phyloP scores from a whole-genome alignment of 2,113 vertebrate species.

The Corythornis cristatus region DNA sequence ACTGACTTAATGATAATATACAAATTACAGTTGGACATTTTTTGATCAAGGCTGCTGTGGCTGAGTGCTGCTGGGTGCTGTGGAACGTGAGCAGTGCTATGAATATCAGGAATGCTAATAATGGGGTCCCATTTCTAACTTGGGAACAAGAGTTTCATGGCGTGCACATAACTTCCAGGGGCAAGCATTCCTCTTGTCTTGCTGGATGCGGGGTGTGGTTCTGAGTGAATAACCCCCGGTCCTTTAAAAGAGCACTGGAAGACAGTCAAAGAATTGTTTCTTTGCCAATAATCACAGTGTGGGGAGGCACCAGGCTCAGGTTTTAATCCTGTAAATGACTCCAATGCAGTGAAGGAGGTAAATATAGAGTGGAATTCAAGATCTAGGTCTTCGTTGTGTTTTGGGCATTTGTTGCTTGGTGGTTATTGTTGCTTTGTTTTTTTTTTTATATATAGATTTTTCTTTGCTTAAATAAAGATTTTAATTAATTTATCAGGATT shows the following conservation, averaged over 20 bases:
- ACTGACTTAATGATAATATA: background rate
- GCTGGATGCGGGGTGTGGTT: conserved; percentile 11
- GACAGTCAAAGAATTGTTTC: conserved; percentile 49
- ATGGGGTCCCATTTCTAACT: conserved; percentile 61
- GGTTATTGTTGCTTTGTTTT: background rate
- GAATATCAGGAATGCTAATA: conserved; percentile 67
- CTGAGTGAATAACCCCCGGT: background rate
- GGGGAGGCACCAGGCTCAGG: conserved; percentile 17
- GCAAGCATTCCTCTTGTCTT: conserved; percentile 56
- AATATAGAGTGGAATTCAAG: conserved; percentile 40
- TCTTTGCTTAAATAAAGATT: background rate
- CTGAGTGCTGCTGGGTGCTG: background rate
- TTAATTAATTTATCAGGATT: background rate
- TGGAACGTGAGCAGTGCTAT: conserved; percentile 42
- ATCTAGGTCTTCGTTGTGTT: background rate
- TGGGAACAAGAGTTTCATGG: conserved; percentile 54
- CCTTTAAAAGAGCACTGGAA: conserved; percentile 46
- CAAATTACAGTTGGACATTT: background rate
- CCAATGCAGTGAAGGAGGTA: background rate
- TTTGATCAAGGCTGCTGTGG: background rate
- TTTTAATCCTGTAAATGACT: conserved; percentile 16
- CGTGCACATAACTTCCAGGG: conserved; percentile 46
- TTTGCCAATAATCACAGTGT: conserved; percentile 5
- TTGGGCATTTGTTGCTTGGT: background rate
- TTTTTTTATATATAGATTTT: background rate